Percentiles rank a stretch among this genome's conserved stretches.
These are phyloP conservation scores for Brachionus koreanus DNA, from an alignment of 1,140 invertebrate species.

Conservation along the genomic window DNA sequence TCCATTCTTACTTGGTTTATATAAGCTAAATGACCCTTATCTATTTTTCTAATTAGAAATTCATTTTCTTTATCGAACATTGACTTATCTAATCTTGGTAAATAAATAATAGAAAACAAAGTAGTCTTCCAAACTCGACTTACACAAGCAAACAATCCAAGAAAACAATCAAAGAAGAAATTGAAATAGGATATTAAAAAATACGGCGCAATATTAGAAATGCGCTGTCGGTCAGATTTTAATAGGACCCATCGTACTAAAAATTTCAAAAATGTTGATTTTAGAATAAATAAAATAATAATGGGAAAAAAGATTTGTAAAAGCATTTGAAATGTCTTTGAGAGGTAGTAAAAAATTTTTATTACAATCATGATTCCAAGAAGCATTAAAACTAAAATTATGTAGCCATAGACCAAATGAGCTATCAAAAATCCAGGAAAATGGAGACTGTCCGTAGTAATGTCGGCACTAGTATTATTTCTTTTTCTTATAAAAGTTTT, in stretches of 20 bases:
- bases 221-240: neutral
- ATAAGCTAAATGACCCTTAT: constrained; percentile 30
- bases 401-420: constrained; percentile 37
- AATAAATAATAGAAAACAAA: neutral
- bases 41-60: neutral
- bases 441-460: constrained; percentile 22
- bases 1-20: constrained; percentile 42
- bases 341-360: neutral
- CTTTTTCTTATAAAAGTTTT: neutral
- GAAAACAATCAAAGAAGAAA: constrained; percentile 42
- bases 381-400: neutral
- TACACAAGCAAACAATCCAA: constrained; percentile 12
- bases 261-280: neutral
- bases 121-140: constrained; percentile 37
- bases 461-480: neutral
- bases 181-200: constrained; percentile 27
- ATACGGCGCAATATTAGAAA: constrained; percentile 28
- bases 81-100: constrained; percentile 18
- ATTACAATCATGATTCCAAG: neutral
- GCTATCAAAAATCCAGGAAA: constrained; percentile 42
- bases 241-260: neutral
- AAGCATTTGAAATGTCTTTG: neutral
- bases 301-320: constrained; percentile 32
- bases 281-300: constrained; percentile 29
- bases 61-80: constrained; percentile 22